These are phyloP conservation scores for Psittacula cyanocephala DNA, from an alignment of 2,113 vertebrate genomes.

Conservation along the genomic window DNA sequence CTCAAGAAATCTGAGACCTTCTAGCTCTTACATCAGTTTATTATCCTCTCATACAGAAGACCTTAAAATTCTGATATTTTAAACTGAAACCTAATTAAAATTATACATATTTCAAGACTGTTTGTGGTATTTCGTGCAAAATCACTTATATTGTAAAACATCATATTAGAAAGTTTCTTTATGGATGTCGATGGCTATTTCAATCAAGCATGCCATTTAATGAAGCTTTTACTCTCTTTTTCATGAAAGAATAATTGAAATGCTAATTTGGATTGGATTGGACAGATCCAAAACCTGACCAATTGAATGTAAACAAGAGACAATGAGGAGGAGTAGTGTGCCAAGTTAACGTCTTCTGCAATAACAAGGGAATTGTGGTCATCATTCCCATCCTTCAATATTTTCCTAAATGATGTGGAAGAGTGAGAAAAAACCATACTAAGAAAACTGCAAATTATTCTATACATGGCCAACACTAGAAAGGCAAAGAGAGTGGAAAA, in stretches of 20 bases:
- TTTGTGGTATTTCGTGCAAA: not conserved
- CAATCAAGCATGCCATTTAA: not conserved
- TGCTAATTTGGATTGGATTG: slow-evolving; percentile 4
- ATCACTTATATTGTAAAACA: not conserved
- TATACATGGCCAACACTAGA: not conserved
- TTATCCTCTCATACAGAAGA: not conserved
- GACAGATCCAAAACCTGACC: not conserved
- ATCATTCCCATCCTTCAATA: not conserved
- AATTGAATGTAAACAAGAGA: slow-evolving; percentile 20
- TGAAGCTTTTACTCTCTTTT: not conserved
- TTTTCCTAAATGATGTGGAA: not conserved
- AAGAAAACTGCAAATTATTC: not conserved
- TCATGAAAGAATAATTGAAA: slow-evolving; percentile 32
- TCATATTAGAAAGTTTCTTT: not conserved
- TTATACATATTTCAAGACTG: not conserved
- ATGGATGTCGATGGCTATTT: not conserved
- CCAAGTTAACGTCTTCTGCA: not conserved
- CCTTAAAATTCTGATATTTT: not conserved
- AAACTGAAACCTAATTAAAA: not conserved
- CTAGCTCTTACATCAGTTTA: not conserved
- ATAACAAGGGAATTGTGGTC: not conserved
- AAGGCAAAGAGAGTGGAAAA: not conserved
- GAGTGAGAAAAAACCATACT: not conserved
- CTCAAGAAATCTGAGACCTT: not conserved
- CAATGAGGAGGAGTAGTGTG: not conserved